Base-by-base conservation (phyloP, 2,888 invertebrate species). In the Lamellibrachia satsuma region DNA sequence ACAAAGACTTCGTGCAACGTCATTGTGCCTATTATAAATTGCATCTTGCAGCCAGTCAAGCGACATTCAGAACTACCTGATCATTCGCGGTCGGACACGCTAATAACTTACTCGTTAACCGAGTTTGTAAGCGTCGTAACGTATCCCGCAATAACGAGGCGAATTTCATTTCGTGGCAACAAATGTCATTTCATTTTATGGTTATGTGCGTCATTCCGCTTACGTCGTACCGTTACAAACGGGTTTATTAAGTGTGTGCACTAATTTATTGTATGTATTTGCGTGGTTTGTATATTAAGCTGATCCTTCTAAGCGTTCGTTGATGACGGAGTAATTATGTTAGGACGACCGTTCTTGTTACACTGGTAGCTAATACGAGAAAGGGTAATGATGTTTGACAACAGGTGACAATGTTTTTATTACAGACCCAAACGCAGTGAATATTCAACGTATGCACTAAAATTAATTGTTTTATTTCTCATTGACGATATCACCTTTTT, bases 161-260 rank as follows among this genome's bases (percentile, higher is more conserved):
- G 22, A 75, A 75, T 15, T 75, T 75, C 15, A 75, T 75, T 75
- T 75, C 75, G n/a, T 75, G 22, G 75, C 75, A 75, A n/a, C 75
- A n/a, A 75, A 75, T 75, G 75, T 75, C 75, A 75, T 75, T 75
- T 75, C 75, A 15, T 75, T 75, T 75, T 75, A 75, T 75, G 75
- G 75, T 75, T 75, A 75, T 75, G 75, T n/a, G 15, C 75, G 75
- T 22, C 15, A 75, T 75, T 6, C n/a, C 75, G 22, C 22, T 75
- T n/a, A n/a, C 75, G 3, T 75, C 15, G 75, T 75, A 22, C 22
- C 75, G 22, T 75, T 75, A n/a, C 75, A 75, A 22, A 75, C 75
- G 75, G 75, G 75, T 75, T 39, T 22, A 22, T 75, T 75, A 22
- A 3, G 4, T n/a, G 15, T 75, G 75, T 75, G 15, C 75, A 75